Percentiles rank a stretch among this genome's conserved stretches.
These are phyloP conservation scores for Hiodon alosoides DNA, from an alignment of 2,113 vertebrate species.

Conservation along the genomic window DNA sequence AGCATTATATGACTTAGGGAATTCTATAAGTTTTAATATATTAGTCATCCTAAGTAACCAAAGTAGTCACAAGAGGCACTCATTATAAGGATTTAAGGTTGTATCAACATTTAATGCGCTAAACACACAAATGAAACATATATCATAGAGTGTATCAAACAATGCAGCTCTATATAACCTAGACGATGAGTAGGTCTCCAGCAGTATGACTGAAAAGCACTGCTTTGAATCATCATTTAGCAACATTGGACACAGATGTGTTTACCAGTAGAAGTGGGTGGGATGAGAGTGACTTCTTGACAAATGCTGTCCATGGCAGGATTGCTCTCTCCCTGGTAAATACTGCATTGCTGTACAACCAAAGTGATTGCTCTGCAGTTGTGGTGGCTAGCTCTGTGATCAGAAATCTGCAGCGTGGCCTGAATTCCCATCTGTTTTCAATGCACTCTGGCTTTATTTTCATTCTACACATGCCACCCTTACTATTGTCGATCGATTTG, in stretches of 20 bases:
- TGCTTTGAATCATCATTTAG: background rate
- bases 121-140: too few species aligned
- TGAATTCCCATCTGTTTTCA: background rate
- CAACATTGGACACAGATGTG: background rate
- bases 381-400: background rate
- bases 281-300: too few species aligned
- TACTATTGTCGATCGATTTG: constrained; percentile 18
- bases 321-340: background rate
- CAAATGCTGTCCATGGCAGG: background rate
- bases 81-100: too few species aligned
- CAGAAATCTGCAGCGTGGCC: background rate
- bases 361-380: background rate
- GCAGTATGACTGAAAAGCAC: too few species aligned
- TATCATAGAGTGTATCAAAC: too few species aligned
- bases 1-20: too few species aligned
- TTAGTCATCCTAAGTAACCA: too few species aligned
- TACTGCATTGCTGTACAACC: background rate
- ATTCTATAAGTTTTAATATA: too few species aligned
- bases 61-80: too few species aligned
- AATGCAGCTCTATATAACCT: too few species aligned
- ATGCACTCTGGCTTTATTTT: background rate
- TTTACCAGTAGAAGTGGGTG: background rate
- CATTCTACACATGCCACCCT: background rate
- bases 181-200: too few species aligned
- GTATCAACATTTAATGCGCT: too few species aligned